phyloP scores from a whole-genome alignment of 2,113 vertebrate species.

The Gnathonemus echidnorhynchus region DNA sequence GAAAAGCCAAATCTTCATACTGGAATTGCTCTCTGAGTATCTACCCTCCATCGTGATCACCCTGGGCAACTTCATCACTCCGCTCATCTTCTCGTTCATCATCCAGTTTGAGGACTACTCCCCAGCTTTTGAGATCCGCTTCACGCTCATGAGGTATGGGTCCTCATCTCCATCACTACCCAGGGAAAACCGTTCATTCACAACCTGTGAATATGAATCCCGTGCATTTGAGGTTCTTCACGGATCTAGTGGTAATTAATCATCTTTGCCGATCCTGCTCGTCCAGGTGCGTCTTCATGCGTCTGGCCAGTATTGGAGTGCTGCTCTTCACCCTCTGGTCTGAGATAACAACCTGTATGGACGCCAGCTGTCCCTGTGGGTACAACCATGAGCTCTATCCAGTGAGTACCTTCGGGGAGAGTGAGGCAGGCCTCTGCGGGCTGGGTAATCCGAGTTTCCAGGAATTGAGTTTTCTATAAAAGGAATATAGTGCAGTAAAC shows the following conservation, averaged over 20 bases:
- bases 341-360: constrained; percentile 66
- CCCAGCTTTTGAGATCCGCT: constrained; percentile 82
- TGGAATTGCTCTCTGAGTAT: constrained; percentile 77
- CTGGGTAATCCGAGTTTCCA: background rate
- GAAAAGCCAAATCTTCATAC: constrained; percentile 42
- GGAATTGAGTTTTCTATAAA: background rate
- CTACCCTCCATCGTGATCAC: constrained; percentile 93
- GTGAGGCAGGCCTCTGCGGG: background rate
- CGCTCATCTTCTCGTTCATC: constrained; percentile 74
- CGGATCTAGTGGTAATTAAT: background rate
- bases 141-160: constrained; percentile 81
- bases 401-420: constrained; percentile 56
- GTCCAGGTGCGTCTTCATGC: constrained; percentile 84
- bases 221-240: background rate
- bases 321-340: constrained; percentile 83
- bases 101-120: constrained; percentile 86
- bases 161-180: background rate
- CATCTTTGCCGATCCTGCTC: background rate
- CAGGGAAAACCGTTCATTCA: background rate
- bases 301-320: constrained; percentile 83
- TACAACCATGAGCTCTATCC: constrained; percentile 82
- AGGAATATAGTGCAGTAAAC: background rate
- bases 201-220: background rate
- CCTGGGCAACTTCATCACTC: constrained; percentile 78
- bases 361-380: constrained; percentile 66